phyloP scores from a whole-genome alignment of 2,797 vertebrate genomes.

The Pteropus rufus region DNA sequence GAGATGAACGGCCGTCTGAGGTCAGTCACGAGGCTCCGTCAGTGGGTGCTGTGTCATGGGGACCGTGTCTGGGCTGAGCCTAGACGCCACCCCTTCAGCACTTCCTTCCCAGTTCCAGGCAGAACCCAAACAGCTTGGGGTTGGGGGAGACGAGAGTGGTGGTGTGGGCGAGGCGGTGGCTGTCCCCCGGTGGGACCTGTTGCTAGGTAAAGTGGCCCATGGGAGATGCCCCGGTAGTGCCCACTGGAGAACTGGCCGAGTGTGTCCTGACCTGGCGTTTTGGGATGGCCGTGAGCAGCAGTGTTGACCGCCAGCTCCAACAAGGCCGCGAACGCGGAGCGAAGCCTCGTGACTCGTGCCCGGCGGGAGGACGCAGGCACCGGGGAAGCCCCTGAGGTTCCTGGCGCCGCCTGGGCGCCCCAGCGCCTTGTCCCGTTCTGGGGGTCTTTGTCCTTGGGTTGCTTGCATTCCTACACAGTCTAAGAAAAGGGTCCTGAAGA shows the following conservation, averaged over 20 bases:
- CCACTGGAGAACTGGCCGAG: neutral
- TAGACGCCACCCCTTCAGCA: neutral
- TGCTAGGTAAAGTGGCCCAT: fast-evolving
- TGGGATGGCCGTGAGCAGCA: too few relatives aligned
- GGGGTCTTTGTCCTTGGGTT: neutral
- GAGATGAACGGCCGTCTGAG: too few relatives aligned
- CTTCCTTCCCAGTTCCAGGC: neutral
- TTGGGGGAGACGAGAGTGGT: neutral
- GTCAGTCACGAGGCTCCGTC: too few relatives aligned
- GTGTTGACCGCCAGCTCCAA: too few relatives aligned
- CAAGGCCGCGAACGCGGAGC: fast-evolving
- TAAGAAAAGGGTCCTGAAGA: neutral
- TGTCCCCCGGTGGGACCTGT: too few relatives aligned
- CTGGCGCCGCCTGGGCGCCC: too few relatives aligned
- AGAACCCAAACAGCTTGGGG: neutral
- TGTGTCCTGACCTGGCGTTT: too few relatives aligned
- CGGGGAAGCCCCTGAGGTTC: neutral
- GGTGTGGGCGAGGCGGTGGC: neutral
- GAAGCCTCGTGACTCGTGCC: neutral
- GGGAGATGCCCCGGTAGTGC: fast-evolving
- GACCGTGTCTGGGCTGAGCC: neutral
- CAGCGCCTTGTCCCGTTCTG: fast-evolving
- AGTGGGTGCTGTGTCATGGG: too few relatives aligned
- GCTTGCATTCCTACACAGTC: neutral
- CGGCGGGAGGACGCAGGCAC: fast-evolving